Evolutionary conservation across 1,140 invertebrate genomes (phyloP).

Genomic region (Arion vulgaris): DNA sequence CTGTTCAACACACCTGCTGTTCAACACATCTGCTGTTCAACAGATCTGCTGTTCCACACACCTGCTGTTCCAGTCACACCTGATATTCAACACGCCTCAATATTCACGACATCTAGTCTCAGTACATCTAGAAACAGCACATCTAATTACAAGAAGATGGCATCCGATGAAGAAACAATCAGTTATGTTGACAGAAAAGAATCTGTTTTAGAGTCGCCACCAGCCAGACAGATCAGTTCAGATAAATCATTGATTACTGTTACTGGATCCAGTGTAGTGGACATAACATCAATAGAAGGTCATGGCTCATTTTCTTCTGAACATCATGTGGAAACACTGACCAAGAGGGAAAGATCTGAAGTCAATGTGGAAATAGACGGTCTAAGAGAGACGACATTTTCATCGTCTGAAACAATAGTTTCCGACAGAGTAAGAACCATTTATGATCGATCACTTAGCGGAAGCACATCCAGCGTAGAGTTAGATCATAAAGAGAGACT

Average conservation of each 20-base stretch:
- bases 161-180: too few relatives aligned
- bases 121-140: too few relatives aligned
- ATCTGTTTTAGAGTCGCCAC: not conserved
- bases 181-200: too few relatives aligned
- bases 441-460: slow-evolving; percentile 13
- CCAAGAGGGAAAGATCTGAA: slow-evolving; percentile 18
- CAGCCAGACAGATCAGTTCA: not conserved
- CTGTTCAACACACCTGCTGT: too few relatives aligned
- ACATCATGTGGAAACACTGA: not conserved
- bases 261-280: not conserved
- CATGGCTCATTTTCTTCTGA: not conserved
- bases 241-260: not conserved
- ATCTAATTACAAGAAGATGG: too few relatives aligned
- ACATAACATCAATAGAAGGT: not conserved
- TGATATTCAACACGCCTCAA: too few relatives aligned
- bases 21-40: too few relatives aligned
- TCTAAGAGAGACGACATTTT: slow-evolving; percentile 8
- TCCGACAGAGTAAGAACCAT: slow-evolving; percentile 13
- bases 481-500: not conserved
- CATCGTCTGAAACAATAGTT: not conserved
- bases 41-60: too few relatives aligned
- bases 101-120: too few relatives aligned
- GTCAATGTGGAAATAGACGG: slow-evolving; percentile 31
- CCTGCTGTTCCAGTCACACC: too few relatives aligned
- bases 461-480: not conserved